Evolutionary conservation across 2,888 invertebrate species (phyloP), one percentile per base, ranked within the genome.

Genomic region (Caenorhabditis zanzibari): DNA sequence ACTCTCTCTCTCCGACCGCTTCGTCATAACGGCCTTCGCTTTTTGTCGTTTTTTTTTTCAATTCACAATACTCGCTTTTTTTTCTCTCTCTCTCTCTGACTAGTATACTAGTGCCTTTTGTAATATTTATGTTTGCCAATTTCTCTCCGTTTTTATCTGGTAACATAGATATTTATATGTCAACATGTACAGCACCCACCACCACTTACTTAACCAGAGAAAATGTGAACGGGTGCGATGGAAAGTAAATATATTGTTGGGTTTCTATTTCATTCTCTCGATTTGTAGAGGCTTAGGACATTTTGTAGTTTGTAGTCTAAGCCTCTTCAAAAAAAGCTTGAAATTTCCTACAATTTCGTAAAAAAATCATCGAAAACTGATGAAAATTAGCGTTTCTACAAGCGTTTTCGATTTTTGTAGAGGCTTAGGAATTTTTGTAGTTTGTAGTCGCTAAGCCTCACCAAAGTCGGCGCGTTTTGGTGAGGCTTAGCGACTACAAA

Each of bases 91-190:
- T n/a, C n/a, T n/a, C n/a, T n/a, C n/a, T n/a, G n/a, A n/a, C n/a
- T n/a, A n/a, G n/a, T n/a, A n/a, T 54, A 68, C 38, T 19, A 38
- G 10, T 38, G 38, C 19, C 47, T 47, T 19, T 72, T 59, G 59
- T 59, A 72, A 59, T 72, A 59, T 71, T 44, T 71, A 54, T 71
- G 71, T 72, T 72, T 72, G 72, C 32, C 58, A 7, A 35, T 44
- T 44, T 44, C 44, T 26, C 24, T 10, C 32, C 38, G 28, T 28
- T 58, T 58, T 44, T 35, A 35, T 22, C 59, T 22, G 22, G 38
- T 19, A 41, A 38, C 7, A 35, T 22, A 38, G 64, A 74, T 38
- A 63, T 47, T 32, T 64, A 68, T 66, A 75, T 68, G 75, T 75
- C 75, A 75, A 75, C 38, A 38, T 12, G 38, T 56, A 75, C n/a